Base-by-base conservation (phyloP, 2,888 invertebrate genomes). In the Calameuta filiformis region DNA sequence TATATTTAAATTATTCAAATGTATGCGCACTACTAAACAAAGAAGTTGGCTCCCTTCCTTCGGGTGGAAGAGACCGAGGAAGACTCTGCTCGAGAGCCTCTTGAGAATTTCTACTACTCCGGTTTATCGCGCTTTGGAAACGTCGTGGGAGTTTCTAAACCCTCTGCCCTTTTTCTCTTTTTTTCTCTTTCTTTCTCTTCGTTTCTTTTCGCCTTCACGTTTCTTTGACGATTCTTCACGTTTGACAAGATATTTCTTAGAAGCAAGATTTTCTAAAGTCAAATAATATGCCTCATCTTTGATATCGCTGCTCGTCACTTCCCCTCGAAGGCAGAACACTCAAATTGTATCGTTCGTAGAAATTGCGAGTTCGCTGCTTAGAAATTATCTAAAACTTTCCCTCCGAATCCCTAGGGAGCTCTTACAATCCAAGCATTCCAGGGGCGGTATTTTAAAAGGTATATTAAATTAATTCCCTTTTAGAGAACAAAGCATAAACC, bases 381-480 rank as follows among this genome's bases (percentile, higher is more conserved):
- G 75, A 81, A 81, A 81, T 81, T 81, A 81, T 79, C 78, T 79
- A 75, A 76, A 75, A 78, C 81, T 81, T 79, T 79, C 78, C 76
- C 77, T 81, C 77, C 73, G 76, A 77, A 81, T 81, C 81, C 78
- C 75, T 37, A 33, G 81, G 75, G 81, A 81, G 75, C 77, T 76
- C 76, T 77, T 78, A 23, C 23, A 0, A 9, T 56, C 56, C 56
- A 6, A 2, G 56, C 23, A 23, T 56, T 23, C 9, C 9, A 23
- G 56, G 12, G 12, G 37, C 37, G 35, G 37, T 37, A 9, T 15
- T 56, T 56, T 1, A 6, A 9, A 15, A 23, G 23, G 6, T 23
- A 23, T 23, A 23, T 56, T 23, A 56, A 56, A 23, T 23, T 15
- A 56, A 56, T 56, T 56, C 23, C 6, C 56, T 56, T 56, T 56